These are phyloP conservation scores for Callyntrura guangdongensis DNA, from an alignment of 2,888 invertebrate species.

Conservation along the genomic window DNA sequence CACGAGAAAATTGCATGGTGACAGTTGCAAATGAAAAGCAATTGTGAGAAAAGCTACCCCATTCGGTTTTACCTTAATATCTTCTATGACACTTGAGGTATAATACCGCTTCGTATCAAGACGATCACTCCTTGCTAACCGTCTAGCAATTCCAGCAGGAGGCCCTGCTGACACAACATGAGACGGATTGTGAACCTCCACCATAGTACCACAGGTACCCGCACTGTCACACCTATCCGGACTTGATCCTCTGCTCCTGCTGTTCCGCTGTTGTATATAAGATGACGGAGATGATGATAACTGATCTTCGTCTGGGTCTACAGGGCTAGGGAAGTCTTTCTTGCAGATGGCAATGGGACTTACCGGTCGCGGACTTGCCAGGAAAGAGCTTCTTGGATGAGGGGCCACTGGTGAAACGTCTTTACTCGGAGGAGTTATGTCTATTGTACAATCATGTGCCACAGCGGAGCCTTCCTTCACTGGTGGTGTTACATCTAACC, in stretches of 20 bases:
- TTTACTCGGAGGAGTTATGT: constrained; percentile 82
- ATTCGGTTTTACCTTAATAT: constrained; percentile 87
- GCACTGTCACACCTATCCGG: constrained; percentile 73
- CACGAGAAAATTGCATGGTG: constrained; percentile 56
- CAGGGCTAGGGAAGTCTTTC: constrained; percentile 70
- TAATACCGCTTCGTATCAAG: constrained; percentile 88
- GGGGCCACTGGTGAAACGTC: constrained; percentile 82
- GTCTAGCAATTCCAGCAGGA: constrained; percentile 87
- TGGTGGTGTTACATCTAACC: constrained; percentile 80
- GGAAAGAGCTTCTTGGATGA: constrained; percentile 70
- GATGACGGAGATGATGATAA: constrained; percentile 57
- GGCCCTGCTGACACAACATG: constrained; percentile 56
- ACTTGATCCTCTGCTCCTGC: constrained; percentile 68
- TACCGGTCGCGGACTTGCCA: constrained; percentile 63
- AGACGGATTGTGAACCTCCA: constrained; percentile 84
- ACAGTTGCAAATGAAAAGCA: constrained; percentile 59
- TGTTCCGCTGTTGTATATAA: constrained; percentile 42
- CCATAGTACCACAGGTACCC: constrained; percentile 85
- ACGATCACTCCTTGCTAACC: constrained; percentile 86
- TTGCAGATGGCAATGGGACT: constrained; percentile 63
- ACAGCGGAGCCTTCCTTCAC: constrained; percentile 73
- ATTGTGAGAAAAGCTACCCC: constrained; percentile 28
- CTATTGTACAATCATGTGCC: constrained; percentile 64
- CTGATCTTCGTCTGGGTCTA: constrained; percentile 56
- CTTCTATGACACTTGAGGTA: constrained; percentile 90